Percentiles rank a stretch among this genome's conserved stretches.
Conservation (phyloP, 2,113 vertebrate genomes). For the Silurus meridionalis region DNA sequence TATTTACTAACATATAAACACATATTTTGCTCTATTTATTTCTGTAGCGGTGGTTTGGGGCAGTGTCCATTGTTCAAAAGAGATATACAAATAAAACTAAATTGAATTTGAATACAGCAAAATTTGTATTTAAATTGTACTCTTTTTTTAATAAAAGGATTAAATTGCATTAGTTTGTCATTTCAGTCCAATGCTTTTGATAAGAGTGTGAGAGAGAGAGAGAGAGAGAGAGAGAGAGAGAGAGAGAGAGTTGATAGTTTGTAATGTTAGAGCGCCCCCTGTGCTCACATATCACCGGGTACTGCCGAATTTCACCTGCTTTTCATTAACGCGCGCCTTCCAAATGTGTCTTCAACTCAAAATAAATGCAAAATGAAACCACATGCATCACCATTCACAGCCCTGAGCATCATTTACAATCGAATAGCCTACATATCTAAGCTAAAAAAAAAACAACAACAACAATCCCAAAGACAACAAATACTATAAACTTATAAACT, state of each 20-base stretch:
- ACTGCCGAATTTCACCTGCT: neutral
- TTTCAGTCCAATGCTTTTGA: too few species aligned
- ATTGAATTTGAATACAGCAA: too few species aligned
- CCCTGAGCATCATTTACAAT: neutral
- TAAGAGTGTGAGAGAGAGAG: neutral
- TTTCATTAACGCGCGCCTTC: slow-evolving; percentile 6
- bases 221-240: neutral
- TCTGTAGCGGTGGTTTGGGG: too few species aligned
- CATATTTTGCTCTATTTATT: too few species aligned
- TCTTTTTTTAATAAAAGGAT: too few species aligned
- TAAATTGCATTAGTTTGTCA: too few species aligned
- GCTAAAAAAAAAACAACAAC: neutral
- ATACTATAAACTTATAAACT: too few species aligned
- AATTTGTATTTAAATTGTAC: too few species aligned
- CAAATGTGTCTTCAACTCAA: neutral
- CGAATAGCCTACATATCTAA: neutral
- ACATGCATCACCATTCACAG: neutral
- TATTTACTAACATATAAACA: too few species aligned
- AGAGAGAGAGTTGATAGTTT: slow-evolving; percentile 18
- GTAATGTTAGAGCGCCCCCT: slow-evolving; percentile 78
- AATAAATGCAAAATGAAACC: neutral
- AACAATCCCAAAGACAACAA: neutral
- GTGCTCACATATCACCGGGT: neutral
- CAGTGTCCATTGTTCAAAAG: too few species aligned
- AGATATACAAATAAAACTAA: too few species aligned